A percentile compares a stretch with the other conserved stretches of the same genome.
Evolutionary conservation across 2,797 vertebrate genomes (phyloP).

Genomic region (Sebastes matsubarae): DNA sequence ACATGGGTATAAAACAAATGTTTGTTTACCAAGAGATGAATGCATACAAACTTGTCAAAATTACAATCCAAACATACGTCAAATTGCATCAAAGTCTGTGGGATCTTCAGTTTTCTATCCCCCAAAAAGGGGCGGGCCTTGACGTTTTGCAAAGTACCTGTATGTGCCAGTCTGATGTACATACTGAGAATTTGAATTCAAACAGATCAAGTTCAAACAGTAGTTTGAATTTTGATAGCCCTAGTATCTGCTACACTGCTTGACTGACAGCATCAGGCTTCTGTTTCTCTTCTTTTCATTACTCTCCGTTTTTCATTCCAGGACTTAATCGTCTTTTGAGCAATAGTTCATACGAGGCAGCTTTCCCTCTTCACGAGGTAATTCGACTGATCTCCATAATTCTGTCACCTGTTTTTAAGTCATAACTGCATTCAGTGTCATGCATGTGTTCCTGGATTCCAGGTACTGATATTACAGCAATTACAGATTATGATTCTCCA

Average conservation of each 20-base stretch:
- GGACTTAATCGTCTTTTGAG: slow-evolving; percentile 93
- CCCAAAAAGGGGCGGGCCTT: no score
- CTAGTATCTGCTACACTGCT: background rate
- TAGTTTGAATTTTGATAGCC: no score
- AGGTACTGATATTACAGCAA: background rate
- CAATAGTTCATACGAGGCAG: slow-evolving; percentile 93
- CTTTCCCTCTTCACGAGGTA: slow-evolving; percentile 96
- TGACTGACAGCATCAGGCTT: background rate
- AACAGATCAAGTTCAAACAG: no score
- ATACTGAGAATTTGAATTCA: no score
- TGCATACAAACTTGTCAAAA: no score
- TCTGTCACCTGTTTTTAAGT: background rate
- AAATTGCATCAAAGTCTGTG: no score
- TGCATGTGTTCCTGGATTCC: background rate
- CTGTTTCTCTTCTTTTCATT: background rate
- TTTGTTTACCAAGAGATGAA: no score
- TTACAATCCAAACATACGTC: no score
- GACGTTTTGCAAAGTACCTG: no score
- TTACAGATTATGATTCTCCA: background rate
- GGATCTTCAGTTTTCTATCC: no score
- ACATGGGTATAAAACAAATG: no score
- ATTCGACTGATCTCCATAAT: background rate
- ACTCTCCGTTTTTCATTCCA: slow-evolving; percentile 52
- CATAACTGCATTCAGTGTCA: background rate
- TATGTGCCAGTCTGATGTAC: no score